These are phyloP conservation scores for Tokudaia muenninki DNA, from an alignment of 2,797 vertebrate species.

Conservation along the genomic window DNA sequence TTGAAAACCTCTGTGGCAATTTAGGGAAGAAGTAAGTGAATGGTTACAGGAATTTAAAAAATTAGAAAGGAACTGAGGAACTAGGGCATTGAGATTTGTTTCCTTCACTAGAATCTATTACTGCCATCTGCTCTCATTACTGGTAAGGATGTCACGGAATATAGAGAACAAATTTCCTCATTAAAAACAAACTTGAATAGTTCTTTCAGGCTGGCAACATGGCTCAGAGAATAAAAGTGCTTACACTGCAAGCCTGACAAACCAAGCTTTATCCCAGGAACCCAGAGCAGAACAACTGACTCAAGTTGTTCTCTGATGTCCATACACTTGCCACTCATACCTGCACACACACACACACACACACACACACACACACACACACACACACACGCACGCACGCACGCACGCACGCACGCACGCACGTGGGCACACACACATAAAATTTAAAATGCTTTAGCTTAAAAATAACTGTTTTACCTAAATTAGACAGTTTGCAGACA, in stretches of 20 bases:
- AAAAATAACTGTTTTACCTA: background rate
- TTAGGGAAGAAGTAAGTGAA: slow-evolving; percentile 40
- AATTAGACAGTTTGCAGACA: background rate
- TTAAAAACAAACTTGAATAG: slow-evolving; percentile 2
- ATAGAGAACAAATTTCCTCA: slow-evolving; percentile 29
- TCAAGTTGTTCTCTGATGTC: background rate
- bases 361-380: too few species aligned
- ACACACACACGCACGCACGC: too few species aligned
- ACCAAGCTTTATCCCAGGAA: background rate
- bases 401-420: too few species aligned
- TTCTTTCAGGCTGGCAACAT: background rate
- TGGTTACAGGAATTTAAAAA: slow-evolving; percentile 18
- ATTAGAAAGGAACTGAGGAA: background rate
- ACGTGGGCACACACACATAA: background rate
- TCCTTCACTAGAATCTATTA: slow-evolving; percentile 9
- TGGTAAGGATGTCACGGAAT: slow-evolving; percentile 44
- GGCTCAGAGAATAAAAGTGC: background rate
- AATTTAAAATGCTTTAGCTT: background rate
- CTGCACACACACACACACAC: background rate
- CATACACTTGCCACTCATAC: background rate
- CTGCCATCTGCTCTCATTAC: slow-evolving; percentile 22
- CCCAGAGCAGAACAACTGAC: background rate
- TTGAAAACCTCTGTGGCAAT: background rate
- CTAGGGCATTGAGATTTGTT: background rate
- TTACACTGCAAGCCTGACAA: background rate